phyloP scores from a whole-genome alignment of 2,797 vertebrate genomes.

The Lophotriccus pileatus region DNA sequence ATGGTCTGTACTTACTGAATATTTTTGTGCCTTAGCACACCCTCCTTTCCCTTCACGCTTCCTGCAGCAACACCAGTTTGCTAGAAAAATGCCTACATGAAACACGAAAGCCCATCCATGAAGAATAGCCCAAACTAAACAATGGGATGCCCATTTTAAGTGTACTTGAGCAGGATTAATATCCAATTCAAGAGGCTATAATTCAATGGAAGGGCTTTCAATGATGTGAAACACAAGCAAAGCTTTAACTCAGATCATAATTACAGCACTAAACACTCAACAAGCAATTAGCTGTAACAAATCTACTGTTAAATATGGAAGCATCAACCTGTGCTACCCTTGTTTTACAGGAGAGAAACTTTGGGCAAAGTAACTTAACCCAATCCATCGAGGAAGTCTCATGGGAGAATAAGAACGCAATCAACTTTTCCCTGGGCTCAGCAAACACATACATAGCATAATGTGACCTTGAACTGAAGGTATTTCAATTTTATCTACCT shows the following conservation, averaged over 20 bases:
- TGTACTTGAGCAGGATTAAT: slow-evolving; percentile 47
- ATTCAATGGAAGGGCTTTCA: slow-evolving; percentile 32
- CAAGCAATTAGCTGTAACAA: slow-evolving; percentile 51
- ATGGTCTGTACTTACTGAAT: not conserved
- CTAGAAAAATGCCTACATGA: not conserved
- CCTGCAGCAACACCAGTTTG: not conserved
- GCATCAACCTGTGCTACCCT: not conserved
- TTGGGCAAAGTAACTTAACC: not conserved
- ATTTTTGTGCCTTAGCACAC: not conserved
- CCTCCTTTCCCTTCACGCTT: not conserved
- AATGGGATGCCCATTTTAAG: slow-evolving; percentile 14
- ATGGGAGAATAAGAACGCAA: not conserved
- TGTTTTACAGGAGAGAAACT: not conserved
- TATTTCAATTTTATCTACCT: not conserved
- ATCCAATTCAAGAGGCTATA: slow-evolving; percentile 1
- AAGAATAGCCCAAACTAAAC: not conserved
- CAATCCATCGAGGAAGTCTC: not conserved
- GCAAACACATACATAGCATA: not conserved
- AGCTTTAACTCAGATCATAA: slow-evolving; percentile 48
- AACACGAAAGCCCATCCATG: not conserved
- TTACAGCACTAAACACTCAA: slow-evolving; percentile 21
- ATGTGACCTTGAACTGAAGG: not conserved
- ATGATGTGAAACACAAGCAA: slow-evolving; percentile 56
- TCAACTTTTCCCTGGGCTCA: not conserved
- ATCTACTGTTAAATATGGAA: slow-evolving; percentile 9